These are phyloP conservation scores for Mythimna pallens DNA, from an alignment of 2,888 invertebrate species.

Conservation along the genomic window DNA sequence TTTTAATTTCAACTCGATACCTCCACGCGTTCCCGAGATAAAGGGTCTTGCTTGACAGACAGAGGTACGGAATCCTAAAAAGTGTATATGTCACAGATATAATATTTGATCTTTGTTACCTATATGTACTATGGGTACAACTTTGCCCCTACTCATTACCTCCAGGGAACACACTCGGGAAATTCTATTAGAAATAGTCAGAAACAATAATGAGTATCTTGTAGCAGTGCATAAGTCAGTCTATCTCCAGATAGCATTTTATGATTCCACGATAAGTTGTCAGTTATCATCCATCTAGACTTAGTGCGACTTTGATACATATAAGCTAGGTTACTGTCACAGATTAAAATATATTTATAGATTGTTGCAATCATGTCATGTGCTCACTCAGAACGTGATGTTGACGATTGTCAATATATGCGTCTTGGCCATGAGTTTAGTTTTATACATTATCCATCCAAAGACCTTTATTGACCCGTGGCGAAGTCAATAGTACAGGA, in stretches of 20 bases:
- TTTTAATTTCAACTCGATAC: no score
- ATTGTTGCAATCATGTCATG: constrained; percentile 10
- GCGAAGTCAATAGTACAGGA: no score
- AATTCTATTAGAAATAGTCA: no score
- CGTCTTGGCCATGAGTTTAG: neutral
- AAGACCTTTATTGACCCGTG: neutral
- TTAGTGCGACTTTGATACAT: neutral
- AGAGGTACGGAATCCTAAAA: no score
- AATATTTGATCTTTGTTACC: no score
- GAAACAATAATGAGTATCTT: no score
- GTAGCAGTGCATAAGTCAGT: neutral
- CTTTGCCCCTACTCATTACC: no score
- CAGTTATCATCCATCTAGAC: constrained; percentile 2
- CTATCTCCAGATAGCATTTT: neutral
- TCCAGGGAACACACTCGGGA: no score
- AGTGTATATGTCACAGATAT: no score
- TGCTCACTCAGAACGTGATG: neutral
- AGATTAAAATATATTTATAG: constrained; percentile 7
- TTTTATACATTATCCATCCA: neutral
- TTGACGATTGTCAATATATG: neutral
- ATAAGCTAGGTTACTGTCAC: neutral
- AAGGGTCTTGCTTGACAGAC: no score
- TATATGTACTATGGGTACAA: no score
- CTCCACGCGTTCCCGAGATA: no score
- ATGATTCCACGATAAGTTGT: neutral